Percentiles rank a stretch among this genome's conserved stretches.
Conservation (phyloP, 1,140 invertebrate species). For the Dendrolimus punctatus region DNA sequence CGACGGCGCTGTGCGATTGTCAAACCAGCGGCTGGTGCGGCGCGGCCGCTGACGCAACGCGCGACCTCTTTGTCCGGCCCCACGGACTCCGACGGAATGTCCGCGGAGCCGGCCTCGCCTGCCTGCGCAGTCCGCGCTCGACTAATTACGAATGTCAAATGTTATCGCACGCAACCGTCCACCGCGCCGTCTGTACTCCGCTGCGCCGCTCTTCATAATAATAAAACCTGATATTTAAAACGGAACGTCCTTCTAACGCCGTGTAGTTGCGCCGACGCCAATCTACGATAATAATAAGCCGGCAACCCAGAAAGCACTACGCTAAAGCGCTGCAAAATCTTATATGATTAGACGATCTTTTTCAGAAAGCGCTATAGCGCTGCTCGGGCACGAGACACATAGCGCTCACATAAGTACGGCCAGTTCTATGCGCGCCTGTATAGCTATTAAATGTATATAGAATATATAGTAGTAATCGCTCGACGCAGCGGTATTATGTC, state of each 20-base stretch:
- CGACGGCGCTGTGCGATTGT: slow-evolving; percentile 21
- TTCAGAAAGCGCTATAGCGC: slow-evolving; percentile 48
- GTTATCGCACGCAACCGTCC: slow-evolving; percentile 68
- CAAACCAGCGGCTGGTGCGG: slow-evolving; percentile 18
- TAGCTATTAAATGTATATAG: slow-evolving; percentile 73
- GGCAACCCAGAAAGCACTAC: slow-evolving; percentile 38
- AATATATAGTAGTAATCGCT: slow-evolving; percentile 73
- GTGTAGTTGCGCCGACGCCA: slow-evolving; percentile 72
- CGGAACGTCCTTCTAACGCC: slow-evolving; percentile 72
- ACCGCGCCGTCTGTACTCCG: slow-evolving; percentile 59
- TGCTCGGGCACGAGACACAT: slow-evolving; percentile 27
- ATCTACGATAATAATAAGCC: slow-evolving; percentile 73
- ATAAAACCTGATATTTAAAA: slow-evolving; percentile 73
- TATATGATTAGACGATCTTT: slow-evolving; percentile 26
- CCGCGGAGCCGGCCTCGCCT: slow-evolving; percentile 46
- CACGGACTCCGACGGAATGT: slow-evolving; percentile 52
- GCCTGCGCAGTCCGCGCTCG: slow-evolving; percentile 42
- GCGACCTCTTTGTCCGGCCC: slow-evolving; percentile 64
- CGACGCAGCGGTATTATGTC: slow-evolving; percentile 72
- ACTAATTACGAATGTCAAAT: slow-evolving; percentile 70
- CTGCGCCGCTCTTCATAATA: slow-evolving; percentile 70
- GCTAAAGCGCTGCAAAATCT: slow-evolving; percentile 42
- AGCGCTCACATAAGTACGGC: slow-evolving; percentile 71
- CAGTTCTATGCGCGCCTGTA: slow-evolving; percentile 72
- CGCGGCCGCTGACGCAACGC: slow-evolving; percentile 55